phyloP scores from a whole-genome alignment of 2,797 vertebrate species.

The Avahi laniger region DNA sequence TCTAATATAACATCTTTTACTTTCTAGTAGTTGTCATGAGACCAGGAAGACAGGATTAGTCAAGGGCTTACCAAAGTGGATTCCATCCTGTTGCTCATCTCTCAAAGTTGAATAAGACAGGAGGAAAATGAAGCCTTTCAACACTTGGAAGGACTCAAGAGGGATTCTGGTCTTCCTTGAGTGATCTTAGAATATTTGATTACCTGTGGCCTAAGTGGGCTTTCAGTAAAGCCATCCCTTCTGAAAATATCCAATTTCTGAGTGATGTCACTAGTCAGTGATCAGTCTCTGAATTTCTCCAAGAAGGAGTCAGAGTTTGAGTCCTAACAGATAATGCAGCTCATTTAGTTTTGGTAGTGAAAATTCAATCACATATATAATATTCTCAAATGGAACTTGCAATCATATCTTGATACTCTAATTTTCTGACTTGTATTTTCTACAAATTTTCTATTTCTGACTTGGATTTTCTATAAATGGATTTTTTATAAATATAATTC shows the following conservation, averaged over 20 bases:
- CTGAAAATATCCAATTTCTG: not conserved
- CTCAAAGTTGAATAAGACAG: not conserved
- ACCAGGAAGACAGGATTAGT: not conserved
- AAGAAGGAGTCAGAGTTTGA: not conserved
- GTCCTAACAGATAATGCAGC: not conserved
- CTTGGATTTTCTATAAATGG: not conserved
- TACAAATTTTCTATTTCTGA: not conserved
- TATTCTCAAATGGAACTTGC: not conserved
- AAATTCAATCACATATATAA: not conserved
- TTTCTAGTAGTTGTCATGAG: not conserved
- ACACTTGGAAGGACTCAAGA: not conserved
- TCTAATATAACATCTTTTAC: not conserved
- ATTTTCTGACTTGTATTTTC: not conserved
- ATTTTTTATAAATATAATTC: not conserved
- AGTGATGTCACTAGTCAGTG: not conserved
- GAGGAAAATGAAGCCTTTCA: not conserved
- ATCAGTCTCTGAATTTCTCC: not conserved
- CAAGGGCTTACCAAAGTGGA: not conserved
- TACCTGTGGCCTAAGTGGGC: not conserved
- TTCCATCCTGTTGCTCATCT: not conserved
- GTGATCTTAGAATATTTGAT: not conserved
- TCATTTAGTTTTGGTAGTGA: not conserved
- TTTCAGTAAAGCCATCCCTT: not conserved
- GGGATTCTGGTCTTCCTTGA: not conserved
- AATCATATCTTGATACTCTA: not conserved